Conservation (phyloP, 2,888 invertebrate species). For the Cataglyphis altisquamis region DNA sequence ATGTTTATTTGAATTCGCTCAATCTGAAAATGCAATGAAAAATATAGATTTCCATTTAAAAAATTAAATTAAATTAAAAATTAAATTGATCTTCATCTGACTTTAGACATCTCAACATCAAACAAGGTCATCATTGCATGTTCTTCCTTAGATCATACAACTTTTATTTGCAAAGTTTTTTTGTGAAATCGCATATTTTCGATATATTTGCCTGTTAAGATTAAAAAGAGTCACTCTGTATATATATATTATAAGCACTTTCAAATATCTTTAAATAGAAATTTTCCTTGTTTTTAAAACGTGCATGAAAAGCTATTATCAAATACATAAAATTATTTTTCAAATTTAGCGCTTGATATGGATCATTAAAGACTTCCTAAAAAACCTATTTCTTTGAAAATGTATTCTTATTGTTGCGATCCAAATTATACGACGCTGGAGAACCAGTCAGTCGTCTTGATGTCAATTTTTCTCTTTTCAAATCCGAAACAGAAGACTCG, state of each 20-base stretch:
- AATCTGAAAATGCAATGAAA: too few relatives aligned
- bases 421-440: conserved; percentile 23
- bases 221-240: too few relatives aligned
- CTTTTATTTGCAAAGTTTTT: too few relatives aligned
- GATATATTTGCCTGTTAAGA: too few relatives aligned
- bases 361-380: background rate
- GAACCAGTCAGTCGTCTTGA: conserved; percentile 18
- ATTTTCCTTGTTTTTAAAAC: background rate
- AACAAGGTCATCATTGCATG: too few relatives aligned
- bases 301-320: background rate
- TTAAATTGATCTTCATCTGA: too few relatives aligned
- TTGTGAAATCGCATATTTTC: too few relatives aligned
- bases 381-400: background rate
- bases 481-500: conserved; percentile 42
- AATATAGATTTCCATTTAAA: too few relatives aligned
- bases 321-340: background rate
- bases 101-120: too few relatives aligned
- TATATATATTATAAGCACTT: background rate
- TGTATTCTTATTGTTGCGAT: background rate
- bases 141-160: too few relatives aligned
- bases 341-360: background rate
- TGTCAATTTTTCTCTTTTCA: conserved; percentile 32
- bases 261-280: background rate
- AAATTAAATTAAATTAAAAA: too few relatives aligned
- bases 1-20: too few relatives aligned